Percentiles rank a stretch among this genome's conserved stretches.
phyloP scores from a whole-genome alignment of 2,888 invertebrate genomes.

The Alloscopus bannaensis region DNA sequence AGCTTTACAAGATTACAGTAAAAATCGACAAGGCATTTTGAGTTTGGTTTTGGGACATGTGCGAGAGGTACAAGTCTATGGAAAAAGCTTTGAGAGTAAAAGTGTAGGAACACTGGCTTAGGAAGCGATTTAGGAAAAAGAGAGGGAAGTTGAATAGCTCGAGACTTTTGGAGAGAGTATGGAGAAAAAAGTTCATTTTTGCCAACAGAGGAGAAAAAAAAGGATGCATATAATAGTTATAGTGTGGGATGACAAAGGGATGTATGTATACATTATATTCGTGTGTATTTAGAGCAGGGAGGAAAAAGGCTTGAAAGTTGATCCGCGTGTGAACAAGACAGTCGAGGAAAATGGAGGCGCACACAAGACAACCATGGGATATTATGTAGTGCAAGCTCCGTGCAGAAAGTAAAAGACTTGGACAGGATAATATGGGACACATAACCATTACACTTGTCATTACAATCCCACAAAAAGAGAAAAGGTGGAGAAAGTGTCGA shows the following conservation, averaged over 20 bases:
- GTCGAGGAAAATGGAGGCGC: conserved; percentile 5
- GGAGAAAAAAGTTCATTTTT: conserved; percentile 4
- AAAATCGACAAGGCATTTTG: conserved; percentile 53
- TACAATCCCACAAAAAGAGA: conserved; percentile 27
- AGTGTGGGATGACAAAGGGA: no score
- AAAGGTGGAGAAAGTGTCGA: background rate
- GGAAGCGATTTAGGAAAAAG: conserved; percentile 41
- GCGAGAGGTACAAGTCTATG: background rate
- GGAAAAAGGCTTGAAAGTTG: conserved; percentile 25
- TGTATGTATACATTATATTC: no score
- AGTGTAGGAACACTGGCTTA: conserved; percentile 38
- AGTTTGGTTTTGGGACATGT: background rate
- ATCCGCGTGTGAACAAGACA: conserved; percentile 49
- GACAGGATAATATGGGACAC: conserved; percentile 23
- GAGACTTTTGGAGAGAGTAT: background rate
- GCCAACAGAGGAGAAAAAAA: background rate
- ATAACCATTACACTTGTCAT: conserved; percentile 24
- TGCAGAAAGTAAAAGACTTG: background rate
- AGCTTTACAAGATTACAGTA: conserved; percentile 48
- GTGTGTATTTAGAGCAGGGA: no score
- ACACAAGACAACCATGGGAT: background rate
- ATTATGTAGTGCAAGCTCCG: background rate
- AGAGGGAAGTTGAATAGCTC: conserved; percentile 42
- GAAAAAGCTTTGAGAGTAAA: conserved; percentile 11
- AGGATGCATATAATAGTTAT: background rate